phyloP scores from a whole-genome alignment of 1,140 invertebrate species.

The Cherax quadricarinatus region DNA sequence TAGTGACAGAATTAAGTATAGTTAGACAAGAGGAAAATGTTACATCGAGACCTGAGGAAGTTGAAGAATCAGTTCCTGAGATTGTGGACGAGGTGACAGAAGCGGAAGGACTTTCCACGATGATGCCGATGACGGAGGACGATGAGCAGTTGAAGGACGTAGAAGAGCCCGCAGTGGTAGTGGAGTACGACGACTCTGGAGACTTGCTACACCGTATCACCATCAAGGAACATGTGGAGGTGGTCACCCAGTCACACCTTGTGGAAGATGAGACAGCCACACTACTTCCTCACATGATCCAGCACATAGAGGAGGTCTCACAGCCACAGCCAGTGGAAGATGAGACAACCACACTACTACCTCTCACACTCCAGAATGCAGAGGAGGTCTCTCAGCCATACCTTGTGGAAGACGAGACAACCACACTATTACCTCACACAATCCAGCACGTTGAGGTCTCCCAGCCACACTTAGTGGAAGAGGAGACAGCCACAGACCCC shows the following conservation, averaged over 20 bases:
- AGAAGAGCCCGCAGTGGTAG: constrained; percentile 21
- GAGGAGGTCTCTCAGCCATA: too few species aligned
- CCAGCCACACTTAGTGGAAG: background rate
- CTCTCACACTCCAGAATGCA: background rate
- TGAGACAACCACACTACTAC: background rate
- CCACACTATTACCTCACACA: too few species aligned
- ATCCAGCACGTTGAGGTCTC: too few species aligned
- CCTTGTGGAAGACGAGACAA: too few species aligned
- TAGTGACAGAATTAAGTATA: background rate
- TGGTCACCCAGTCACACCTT: background rate
- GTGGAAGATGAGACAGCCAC: background rate
- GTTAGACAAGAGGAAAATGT: background rate
- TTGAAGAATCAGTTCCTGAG: background rate
- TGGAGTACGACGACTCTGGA: constrained; percentile 47
- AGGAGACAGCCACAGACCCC: constrained; percentile 1
- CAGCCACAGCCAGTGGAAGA: background rate
- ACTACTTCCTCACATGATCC: too few species aligned
- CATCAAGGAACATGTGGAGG: constrained; percentile 28
- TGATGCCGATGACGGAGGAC: background rate
- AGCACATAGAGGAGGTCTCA: background rate
- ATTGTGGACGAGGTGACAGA: background rate
- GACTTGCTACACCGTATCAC: constrained; percentile 51
- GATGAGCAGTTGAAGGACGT: background rate
- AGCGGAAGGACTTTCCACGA: background rate
- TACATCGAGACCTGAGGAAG: background rate